Base-by-base conservation (phyloP, 1,140 invertebrate species). In the Capitella teleta region DNA sequence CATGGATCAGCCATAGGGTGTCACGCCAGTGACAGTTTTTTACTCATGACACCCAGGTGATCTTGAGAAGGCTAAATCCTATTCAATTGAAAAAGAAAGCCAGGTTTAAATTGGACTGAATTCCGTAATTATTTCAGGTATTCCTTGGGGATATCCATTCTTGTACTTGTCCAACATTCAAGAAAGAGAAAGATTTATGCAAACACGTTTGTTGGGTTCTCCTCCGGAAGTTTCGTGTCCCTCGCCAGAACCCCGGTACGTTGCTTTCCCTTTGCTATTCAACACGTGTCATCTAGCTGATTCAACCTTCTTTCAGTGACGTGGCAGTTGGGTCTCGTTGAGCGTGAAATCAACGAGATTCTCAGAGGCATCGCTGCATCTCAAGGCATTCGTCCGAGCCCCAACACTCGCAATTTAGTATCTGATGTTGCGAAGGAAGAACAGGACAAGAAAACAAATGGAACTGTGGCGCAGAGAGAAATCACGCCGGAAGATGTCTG, bases 171-270 rank as follows among this genome's bases (percentile, higher is more conserved):
- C 38, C 60, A 18, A 59, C 57, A 16, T 73, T 70, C 53, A 60
- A 54, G 54, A 72, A 70, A 41, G 66, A 68, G 24, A 63, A 61
- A 53, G 70, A 72, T 28, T 43, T 72, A 12, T 73, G 70, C 53
- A 68, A 68, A 58, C 70, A 73, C 52, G 65, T 73, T 24, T 70
- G 67, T 45, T 73, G 70, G 70, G 44, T 72, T 16, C 51, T 73
- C 10, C 55, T 72, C 24, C 67, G 66, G 53, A 72, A 70, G 51
- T 73, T 70, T 49, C 47, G 63, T 43, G 49, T 73, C 5, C 54
- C 65, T 16, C 55, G 60, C 41, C 53, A 64, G 42, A 59, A 72
- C 59, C 63, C 70, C 53, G 52, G 68, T 71, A 63, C 49, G 56
- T 56, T 25, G 25, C 19, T 5, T 10, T 32, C n/a, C n/a, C n/a